Conservation (phyloP, 2,113 vertebrate species). For the Garra rufa region DNA sequence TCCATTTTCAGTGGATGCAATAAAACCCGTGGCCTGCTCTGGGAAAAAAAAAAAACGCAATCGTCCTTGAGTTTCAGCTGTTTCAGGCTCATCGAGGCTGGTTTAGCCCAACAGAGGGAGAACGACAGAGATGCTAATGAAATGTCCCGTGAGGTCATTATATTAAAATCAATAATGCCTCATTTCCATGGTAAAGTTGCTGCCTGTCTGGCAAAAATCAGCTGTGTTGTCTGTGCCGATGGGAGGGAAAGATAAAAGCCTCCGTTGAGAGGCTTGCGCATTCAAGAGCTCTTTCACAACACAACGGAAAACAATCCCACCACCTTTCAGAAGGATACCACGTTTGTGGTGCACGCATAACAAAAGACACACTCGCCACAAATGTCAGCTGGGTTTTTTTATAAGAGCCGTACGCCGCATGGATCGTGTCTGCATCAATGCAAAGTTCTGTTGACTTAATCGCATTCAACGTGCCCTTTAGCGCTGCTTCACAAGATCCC, state of each 20-base stretch:
- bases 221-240: constrained; percentile 12
- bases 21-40: constrained; percentile 19
- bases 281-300: constrained; percentile 22
- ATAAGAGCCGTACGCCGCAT: neutral
- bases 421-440: neutral
- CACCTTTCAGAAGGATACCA: neutral
- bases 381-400: constrained; percentile 7
- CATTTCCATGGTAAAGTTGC: constrained; percentile 60
- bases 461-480: constrained; percentile 10
- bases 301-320: constrained; percentile 2
- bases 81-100: constrained; percentile 41
- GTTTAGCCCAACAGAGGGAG: constrained; percentile 36
- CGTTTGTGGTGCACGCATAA: neutral
- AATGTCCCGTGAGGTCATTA: constrained; percentile 57
- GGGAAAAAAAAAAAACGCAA: neutral
- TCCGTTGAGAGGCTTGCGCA: neutral
- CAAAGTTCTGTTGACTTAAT: constrained; percentile 35
- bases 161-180: constrained; percentile 64
- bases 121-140: constrained; percentile 60
- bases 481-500: neutral
- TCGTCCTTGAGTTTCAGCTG: constrained; percentile 53
- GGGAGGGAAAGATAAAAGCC: constrained; percentile 39
- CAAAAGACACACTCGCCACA: constrained; percentile 3
- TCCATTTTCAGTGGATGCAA: constrained; percentile 36
- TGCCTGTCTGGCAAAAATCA: constrained; percentile 24